phyloP scores from a whole-genome alignment of 1,140 invertebrate genomes.

The Carposina sasakii region DNA sequence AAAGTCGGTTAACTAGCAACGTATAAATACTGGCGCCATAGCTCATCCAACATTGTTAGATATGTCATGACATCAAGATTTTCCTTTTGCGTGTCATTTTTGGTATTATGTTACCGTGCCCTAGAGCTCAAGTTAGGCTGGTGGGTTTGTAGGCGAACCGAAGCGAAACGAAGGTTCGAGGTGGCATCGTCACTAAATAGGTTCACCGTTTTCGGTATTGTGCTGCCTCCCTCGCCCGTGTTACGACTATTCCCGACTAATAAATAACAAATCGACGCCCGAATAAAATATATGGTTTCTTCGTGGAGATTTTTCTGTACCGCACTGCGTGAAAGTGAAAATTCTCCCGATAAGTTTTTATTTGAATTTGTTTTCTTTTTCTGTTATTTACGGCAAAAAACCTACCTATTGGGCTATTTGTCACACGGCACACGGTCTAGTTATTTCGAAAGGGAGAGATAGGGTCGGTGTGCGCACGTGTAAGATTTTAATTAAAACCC shows the following conservation, averaged over 20 bases:
- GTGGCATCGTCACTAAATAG: slow-evolving; percentile 58
- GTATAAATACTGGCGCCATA: slow-evolving; percentile 42
- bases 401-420: no score
- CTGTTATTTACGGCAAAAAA: no score
- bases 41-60: slow-evolving; percentile 29
- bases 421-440: background rate
- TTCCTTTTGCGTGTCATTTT: no score
- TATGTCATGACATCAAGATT: no score
- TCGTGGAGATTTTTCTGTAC: slow-evolving; percentile 42
- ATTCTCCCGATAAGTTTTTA: slow-evolving; percentile 32
- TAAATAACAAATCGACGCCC: slow-evolving; percentile 70
- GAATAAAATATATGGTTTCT: slow-evolving; percentile 65
- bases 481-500: slow-evolving; percentile 69
- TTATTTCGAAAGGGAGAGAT: background rate
- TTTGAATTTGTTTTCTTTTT: no score
- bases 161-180: slow-evolving; percentile 45
- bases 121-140: slow-evolving; percentile 36
- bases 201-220: slow-evolving; percentile 57
- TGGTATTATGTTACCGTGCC: no score
- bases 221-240: slow-evolving; percentile 53
- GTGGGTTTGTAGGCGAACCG: slow-evolving; percentile 38
- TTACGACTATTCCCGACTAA: slow-evolving; percentile 66
- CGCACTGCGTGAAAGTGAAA: slow-evolving; percentile 35
- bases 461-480: slow-evolving; percentile 28
- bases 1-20: slow-evolving; percentile 53